Evolutionary conservation across 2,888 invertebrate genomes (phyloP).

Genomic region (Labia minor): DNA sequence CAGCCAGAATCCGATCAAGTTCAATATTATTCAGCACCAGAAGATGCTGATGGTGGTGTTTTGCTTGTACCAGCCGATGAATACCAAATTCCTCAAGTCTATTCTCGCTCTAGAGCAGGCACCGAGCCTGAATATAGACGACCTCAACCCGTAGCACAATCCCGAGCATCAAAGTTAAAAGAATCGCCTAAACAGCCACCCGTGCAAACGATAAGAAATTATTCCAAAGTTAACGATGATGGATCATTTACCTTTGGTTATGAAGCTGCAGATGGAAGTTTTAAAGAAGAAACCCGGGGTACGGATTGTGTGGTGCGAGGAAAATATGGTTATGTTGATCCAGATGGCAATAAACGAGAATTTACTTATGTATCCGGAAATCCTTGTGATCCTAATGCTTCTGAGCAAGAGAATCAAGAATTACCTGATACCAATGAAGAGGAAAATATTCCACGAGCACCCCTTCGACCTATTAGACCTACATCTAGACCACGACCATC

Average conservation of each 20-base stretch:
- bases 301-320: conserved; percentile 78
- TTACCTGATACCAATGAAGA: conserved; percentile 40
- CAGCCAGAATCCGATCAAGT: conserved; percentile 33
- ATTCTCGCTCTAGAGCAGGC: neutral
- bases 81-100: conserved; percentile 6
- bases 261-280: conserved; percentile 73
- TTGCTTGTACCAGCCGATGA: neutral
- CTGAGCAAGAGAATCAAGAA: conserved; percentile 50
- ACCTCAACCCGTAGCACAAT: neutral
- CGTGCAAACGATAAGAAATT: conserved; percentile 71
- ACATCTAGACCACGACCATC: conserved; percentile 38
- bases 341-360: conserved; percentile 74
- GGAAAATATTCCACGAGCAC: conserved; percentile 48
- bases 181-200: conserved; percentile 56
- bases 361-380: conserved; percentile 79
- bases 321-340: conserved; percentile 78
- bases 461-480: conserved; percentile 33
- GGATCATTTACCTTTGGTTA: conserved; percentile 77
- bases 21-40: conserved; percentile 37
- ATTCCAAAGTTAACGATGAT: conserved; percentile 72
- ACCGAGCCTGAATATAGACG: conserved; percentile 19
- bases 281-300: conserved; percentile 76
- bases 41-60: conserved; percentile 31
- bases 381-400: conserved; percentile 75
- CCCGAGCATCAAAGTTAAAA: conserved; percentile 40